Percentiles rank a stretch among this genome's conserved stretches.
These are phyloP conservation scores for Microtus californicus DNA, from an alignment of 2,797 vertebrate genomes.

Conservation along the genomic window DNA sequence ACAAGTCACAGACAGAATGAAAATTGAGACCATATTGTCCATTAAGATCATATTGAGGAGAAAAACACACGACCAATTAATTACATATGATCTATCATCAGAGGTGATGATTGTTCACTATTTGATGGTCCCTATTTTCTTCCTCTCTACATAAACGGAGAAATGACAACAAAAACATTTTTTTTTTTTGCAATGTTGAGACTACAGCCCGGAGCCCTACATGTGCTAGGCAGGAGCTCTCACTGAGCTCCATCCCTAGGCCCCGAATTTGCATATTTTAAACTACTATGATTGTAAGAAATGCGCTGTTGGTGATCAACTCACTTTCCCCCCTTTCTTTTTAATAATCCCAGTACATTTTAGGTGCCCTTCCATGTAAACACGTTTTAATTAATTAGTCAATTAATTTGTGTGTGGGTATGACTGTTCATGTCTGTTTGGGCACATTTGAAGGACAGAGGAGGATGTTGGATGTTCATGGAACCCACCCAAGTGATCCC, in stretches of 20 bases:
- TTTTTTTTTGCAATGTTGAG: background rate
- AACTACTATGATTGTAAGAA: conserved; percentile 33
- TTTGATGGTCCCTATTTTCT: background rate
- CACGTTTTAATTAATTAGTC: background rate
- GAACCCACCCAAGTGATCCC: background rate
- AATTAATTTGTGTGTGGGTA: too few species aligned
- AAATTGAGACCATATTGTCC: background rate
- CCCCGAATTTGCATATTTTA: background rate
- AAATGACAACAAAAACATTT: background rate
- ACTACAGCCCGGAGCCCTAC: background rate
- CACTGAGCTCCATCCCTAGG: background rate
- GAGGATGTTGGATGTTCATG: background rate
- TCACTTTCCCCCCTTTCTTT: background rate
- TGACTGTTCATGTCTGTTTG: background rate
- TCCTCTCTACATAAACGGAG: background rate
- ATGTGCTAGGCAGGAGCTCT: background rate
- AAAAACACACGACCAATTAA: background rate
- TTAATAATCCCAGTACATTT: background rate
- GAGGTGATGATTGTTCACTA: background rate
- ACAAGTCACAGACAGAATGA: background rate
- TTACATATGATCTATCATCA: background rate
- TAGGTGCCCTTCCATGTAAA: background rate
- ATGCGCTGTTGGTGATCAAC: background rate
- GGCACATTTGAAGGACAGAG: background rate
- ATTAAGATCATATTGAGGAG: background rate